Evolutionary conservation across 2,113 vertebrate genomes (phyloP), one percentile per base, ranked within the genome.

Genomic region (Grammomys surdaster): DNA sequence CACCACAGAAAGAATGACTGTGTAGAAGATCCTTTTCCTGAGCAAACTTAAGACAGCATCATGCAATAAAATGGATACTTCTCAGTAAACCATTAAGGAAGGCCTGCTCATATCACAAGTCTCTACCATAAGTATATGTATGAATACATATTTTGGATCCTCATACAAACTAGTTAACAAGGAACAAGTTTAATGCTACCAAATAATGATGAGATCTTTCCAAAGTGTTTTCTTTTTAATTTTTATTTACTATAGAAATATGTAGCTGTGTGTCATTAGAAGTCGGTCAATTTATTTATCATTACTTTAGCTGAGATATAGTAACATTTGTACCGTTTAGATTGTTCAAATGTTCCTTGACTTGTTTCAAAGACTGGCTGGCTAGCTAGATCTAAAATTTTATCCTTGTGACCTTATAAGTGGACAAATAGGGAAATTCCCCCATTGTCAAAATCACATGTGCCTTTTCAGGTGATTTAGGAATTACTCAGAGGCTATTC

Each of bases 401-500:
- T 14, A 36, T 17, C 67, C 31, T 89, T 51, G 5, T 84, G 67
- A 89, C 54, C 48, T 96, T 95, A 87, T 82, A 89, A 60, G 22
- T 96, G 92, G 26, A 92, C 95, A 70, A 46, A 20, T 60, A 92
- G 69, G 31, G 93, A 70, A 36, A 96, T 84, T 82, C 78, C 16
- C 84, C 63, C 11, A 40, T 88, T 91, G 77, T 54, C 40, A 63
- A 96, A 85, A 85, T 94, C 51, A 81, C 1, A 92, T 67, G 67
- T 78, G 36, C 31, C 40, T 88, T 97, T 89, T 73, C 89, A 92
- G 33, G 40, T 95, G 76, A 80, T 82, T 93, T 31, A 69, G 63
- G 80, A 92, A 77, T 94, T 93, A 94, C 73, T 92, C 65, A 90
- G 76, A 95, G 43, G 89, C 76, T 36, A 92, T 95, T 93, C 36